Evolutionary conservation across 1,140 invertebrate genomes (phyloP), one percentile per base, ranked within the genome.

Genomic region (Gonatopus flavifemur): DNA sequence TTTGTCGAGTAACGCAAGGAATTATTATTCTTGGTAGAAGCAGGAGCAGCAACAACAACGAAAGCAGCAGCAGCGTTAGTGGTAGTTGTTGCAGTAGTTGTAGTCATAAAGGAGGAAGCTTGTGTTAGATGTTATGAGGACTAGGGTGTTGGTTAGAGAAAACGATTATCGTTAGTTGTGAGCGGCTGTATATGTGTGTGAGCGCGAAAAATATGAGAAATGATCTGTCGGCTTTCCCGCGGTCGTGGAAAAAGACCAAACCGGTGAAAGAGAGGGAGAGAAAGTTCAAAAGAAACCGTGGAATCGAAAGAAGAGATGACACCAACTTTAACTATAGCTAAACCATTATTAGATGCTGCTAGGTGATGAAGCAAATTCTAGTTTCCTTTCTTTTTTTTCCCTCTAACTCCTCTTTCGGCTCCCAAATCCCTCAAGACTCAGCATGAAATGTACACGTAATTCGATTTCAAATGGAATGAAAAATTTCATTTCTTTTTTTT

Each of bases 151-250:
- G 19, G 20, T 25, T 20, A 22, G 31, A 45, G 43, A 61, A 55
- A 55, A 64, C 52, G 55, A 57, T 44, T 55, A 20, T 58, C 62
- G 54, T 58, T 55, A 55, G 43, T 16, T 12, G 20, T 25, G 18
- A 3, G 12, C 10, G 16, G 8, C 5, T 36, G 40, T 28, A 55
- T 49, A 53, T 38, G 33, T 31, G 48, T 54, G 47, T 46, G 54
- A 41, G 52, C 55, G 64, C 58, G 70, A 65, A 62, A 68, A 75
- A 74, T 74, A 69, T 77, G 74, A 77, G 65, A 77, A 77, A 77
- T 77, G 74, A 74, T 74, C 72, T 72, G 72, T 74, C 74, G 61
- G 56, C 60, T 37, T 57, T 57, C 41, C 50, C 52, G 54, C 54
- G 38, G 49, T 40, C 44, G 40, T 50, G 53, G 52, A 64, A 62